Percentiles rank a stretch among this genome's conserved stretches.
These are phyloP conservation scores for Cyprinodon brontotheroides DNA, from an alignment of 2,113 vertebrate species.

Conservation along the genomic window DNA sequence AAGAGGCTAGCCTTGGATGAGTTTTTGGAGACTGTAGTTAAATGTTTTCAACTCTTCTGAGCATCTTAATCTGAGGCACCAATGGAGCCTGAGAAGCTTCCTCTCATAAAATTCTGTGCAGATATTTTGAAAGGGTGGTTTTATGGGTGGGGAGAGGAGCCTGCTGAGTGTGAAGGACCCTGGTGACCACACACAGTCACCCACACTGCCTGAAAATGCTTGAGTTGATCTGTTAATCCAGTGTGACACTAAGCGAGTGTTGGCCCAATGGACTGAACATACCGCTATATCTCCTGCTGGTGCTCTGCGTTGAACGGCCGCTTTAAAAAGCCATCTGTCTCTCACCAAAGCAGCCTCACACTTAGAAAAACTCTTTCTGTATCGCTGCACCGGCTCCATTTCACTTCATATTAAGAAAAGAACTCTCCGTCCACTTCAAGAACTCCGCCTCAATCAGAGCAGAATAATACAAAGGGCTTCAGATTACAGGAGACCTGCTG, in stretches of 20 bases:
- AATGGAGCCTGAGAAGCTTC: too few relatives aligned
- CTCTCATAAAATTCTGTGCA: not conserved
- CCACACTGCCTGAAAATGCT: slow-evolving; percentile 33
- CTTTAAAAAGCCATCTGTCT: slow-evolving; percentile 45
- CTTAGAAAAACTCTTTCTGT: slow-evolving; percentile 51
- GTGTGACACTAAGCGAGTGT: slow-evolving; percentile 30
- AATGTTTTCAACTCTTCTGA: too few relatives aligned
- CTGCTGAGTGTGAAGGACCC: slow-evolving; percentile 1
- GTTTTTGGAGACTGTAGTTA: too few relatives aligned
- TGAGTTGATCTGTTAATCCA: slow-evolving; percentile 58
- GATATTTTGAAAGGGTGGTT: not conserved
- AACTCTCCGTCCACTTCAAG: slow-evolving; percentile 60
- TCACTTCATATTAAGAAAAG: slow-evolving; percentile 45
- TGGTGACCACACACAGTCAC: slow-evolving; percentile 1
- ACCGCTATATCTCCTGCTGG: slow-evolving; percentile 35
- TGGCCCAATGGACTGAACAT: slow-evolving; percentile 61
- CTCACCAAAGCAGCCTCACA: slow-evolving; percentile 37
- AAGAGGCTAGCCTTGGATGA: too few relatives aligned
- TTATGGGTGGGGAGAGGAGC: not conserved
- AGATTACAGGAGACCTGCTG: slow-evolving; percentile 66
- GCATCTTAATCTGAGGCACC: too few relatives aligned
- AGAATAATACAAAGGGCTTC: slow-evolving; percentile 69
- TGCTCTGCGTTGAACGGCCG: slow-evolving; percentile 44
- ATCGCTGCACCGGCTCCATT: slow-evolving; percentile 50
- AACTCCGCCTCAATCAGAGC: slow-evolving; percentile 66